Evolutionary conservation across 2,113 vertebrate species (phyloP), one percentile per base, ranked within the genome.

Genomic region (Girardinichthys multiradiatus): DNA sequence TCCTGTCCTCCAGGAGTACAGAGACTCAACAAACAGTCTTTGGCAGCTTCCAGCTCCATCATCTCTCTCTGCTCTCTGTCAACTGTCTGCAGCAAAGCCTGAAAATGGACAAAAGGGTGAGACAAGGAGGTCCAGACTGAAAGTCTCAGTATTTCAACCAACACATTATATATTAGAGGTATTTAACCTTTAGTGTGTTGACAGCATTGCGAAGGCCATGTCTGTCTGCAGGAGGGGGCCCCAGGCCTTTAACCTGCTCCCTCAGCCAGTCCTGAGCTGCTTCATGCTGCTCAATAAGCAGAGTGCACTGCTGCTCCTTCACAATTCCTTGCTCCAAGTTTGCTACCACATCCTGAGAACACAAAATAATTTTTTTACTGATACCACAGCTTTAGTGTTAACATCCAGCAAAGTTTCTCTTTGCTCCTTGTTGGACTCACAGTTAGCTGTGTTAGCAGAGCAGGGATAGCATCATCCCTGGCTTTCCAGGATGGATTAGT

Each of bases 241-340:
- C 75, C 26, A 94, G 87, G 11, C 81, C 83, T 86, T 88, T 93
- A 0, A 95, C 90, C 17, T 94, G 94, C 24, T 94, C 93, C 71
- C 88, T 89, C 66, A 95, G 83, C 93, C 94, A 95, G 73, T 92
- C 89, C 90, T 95, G 94, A 0, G 94, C 92, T 4, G 92, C 92
- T 42, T 83, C 82, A 51, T 94, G 93, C 89, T 94, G 93, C 79
- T 94, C 94, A 68, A 94, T 71, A 72, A 95, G 91, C 87, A 93
- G 92, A 11, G 84, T 87, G 80, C 86, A 94, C 62, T 80, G 84
- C 39, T 93, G 77, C 88, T 95, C 94, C 0, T 76, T 77, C 58
- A 67, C 17, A 60, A 94, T 85, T 13, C 93, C 92, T 51, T 86
- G 77, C 75, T 93, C 91, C 72, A 93, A 72, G 11, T 72, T 14